Evolutionary conservation across 2,797 vertebrate species (phyloP), one percentile per base, ranked within the genome.

Genomic region (Myotis planiceps): DNA sequence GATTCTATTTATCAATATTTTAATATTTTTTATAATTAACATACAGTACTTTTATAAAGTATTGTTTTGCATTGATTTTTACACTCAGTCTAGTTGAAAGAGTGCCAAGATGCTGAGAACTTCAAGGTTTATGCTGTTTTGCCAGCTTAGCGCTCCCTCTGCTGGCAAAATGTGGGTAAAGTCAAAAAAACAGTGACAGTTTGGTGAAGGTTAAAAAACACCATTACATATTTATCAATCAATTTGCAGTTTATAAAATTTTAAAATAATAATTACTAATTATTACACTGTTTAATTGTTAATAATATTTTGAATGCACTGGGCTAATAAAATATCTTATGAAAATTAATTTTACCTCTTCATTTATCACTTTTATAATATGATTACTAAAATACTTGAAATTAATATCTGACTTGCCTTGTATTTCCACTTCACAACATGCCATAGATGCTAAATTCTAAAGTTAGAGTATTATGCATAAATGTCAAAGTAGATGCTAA

Each of bases 71-170:
- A 5, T 37, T n/a, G 21, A 34, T 39, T 75, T 80, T 86, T 32
- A 45, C 16, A 58, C 37, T 6, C 8, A 65, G 23, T 90, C 25
- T 25, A n/a, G 9, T 5, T 34, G 18, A 10, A 51, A 86, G 66
- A 8, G 2, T 39, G 42, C 32, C 2, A 19, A 27, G 19, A 55
- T 19, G 69, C 29, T 12, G 8, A 83, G 16, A 2, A n/a, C 4
- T 0, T 4, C 37, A 34, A 65, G 39, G 9, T 63, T 69, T 76
- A 63, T 3, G 13, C 68, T 81, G 7, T 96, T 74, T 88, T 83
- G 37, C 79, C 95, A 49, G 80, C 90, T 92, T 23, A 1, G 74
- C 72, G 74, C 9, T 34, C 95, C 96, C 94, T 97, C 97, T 97
- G 58, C 96, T 97, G 97, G 81, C 19, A 2, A 6, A 14, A 10